Conservation (phyloP, 2,888 invertebrate genomes). For the Unio delphinus region DNA sequence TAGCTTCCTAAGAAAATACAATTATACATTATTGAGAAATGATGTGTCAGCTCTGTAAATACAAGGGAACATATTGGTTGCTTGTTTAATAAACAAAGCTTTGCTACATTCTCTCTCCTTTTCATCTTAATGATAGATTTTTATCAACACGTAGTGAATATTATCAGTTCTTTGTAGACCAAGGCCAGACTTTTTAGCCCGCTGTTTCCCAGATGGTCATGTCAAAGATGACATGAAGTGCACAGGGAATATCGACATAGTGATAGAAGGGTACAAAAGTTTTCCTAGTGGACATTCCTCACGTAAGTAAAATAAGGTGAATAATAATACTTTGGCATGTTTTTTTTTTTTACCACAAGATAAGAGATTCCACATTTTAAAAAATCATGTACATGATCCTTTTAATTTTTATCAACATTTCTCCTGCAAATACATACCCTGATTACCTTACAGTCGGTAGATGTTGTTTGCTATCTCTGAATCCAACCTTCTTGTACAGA, state of each 20-base stretch:
- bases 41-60: too few species aligned
- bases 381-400: too few species aligned
- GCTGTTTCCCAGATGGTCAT: slow-evolving; percentile 83
- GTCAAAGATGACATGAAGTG: slow-evolving; percentile 76
- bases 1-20: background rate
- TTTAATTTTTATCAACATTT: too few species aligned
- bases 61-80: background rate
- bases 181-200: slow-evolving; percentile 87
- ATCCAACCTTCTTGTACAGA: too few species aligned
- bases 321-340: too few species aligned
- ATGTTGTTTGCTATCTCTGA: too few species aligned
- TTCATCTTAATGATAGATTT: background rate
- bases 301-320: slow-evolving; percentile 74
- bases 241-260: slow-evolving; percentile 78
- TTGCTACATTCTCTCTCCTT: background rate
- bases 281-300: slow-evolving; percentile 93
- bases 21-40: background rate
- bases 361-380: too few species aligned
- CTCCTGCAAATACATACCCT: too few species aligned
- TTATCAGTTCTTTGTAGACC: slow-evolving; percentile 75
- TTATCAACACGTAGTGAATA: too few species aligned
- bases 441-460: too few species aligned
- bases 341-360: too few species aligned
- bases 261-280: slow-evolving; percentile 87
- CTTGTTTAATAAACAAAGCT: background rate